These are phyloP conservation scores for Hydropotes inermis DNA, from an alignment of 2,113 vertebrate species.

Conservation along the genomic window DNA sequence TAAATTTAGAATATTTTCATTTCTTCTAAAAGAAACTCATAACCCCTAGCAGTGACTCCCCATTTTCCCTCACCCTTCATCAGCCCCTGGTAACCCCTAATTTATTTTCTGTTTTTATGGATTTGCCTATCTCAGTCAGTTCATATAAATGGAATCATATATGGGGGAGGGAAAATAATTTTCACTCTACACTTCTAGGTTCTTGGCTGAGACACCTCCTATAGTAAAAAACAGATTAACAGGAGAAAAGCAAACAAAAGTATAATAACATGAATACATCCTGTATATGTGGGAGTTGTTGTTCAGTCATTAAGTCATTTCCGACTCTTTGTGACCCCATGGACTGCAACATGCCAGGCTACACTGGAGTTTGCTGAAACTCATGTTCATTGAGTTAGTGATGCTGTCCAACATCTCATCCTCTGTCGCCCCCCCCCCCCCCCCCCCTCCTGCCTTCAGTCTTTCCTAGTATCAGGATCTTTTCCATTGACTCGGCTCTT, in stretches of 20 bases:
- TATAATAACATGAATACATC: neutral
- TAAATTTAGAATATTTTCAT: neutral
- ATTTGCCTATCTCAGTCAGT: neutral
- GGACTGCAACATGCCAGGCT: neutral
- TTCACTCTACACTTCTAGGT: neutral
- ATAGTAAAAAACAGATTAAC: neutral
- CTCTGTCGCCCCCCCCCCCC: neutral
- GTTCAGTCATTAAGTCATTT: neutral
- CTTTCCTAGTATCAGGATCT: neutral
- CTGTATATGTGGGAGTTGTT: neutral
- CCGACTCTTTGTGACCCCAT: neutral
- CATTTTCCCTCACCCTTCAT: neutral
- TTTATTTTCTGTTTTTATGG: neutral
- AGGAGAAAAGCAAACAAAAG: neutral
- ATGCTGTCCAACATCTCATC: neutral
- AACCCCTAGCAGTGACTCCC: neutral
- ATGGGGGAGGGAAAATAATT: neutral
- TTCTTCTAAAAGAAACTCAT: neutral
- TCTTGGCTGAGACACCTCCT: neutral
- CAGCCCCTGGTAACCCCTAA: neutral
- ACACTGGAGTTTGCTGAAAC: neutral
- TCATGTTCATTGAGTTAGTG: neutral
- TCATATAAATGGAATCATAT: neutral
- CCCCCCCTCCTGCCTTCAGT: neutral
- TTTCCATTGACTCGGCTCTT: neutral